Percentiles rank a stretch among this genome's conserved stretches.
Evolutionary conservation across 2,797 vertebrate species (phyloP).

Genomic region (Diplodus sargus): DNA sequence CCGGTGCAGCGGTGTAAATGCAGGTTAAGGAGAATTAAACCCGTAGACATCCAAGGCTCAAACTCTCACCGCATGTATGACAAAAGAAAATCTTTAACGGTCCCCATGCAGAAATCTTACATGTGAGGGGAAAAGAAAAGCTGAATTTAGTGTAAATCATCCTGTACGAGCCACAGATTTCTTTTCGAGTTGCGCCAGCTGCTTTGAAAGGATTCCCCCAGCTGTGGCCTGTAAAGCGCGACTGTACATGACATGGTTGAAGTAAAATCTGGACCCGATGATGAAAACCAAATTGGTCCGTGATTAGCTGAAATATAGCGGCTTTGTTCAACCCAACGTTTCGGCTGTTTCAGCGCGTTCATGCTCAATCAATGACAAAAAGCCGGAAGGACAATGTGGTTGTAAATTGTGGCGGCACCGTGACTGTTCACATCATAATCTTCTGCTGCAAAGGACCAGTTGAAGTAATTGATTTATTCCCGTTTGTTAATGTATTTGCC

Average conservation of each 20-base stretch:
- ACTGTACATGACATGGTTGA: neutral
- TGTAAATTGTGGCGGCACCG: neutral
- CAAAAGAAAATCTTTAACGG: neutral
- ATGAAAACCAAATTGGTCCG: neutral
- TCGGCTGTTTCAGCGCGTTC: neutral
- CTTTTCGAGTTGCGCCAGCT: constrained; percentile 6
- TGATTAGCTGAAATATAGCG: neutral
- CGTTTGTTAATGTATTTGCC: neutral
- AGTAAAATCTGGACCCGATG: neutral
- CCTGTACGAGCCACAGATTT: neutral
- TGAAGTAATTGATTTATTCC: neutral
- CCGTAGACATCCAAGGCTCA: neutral
- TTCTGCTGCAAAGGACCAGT: neutral
- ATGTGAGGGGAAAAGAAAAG: neutral
- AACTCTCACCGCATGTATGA: neutral
- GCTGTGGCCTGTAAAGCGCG: constrained; percentile 32
- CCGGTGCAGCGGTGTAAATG: neutral
- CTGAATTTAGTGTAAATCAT: neutral
- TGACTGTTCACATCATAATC: neutral
- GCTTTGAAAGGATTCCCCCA: constrained; percentile 1
- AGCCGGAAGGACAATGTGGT: neutral
- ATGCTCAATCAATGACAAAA: neutral
- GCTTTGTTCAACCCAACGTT: neutral
- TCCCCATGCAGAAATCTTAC: neutral
- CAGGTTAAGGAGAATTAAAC: neutral